phyloP scores from a whole-genome alignment of 2,113 vertebrate species.

The Psilopogon haemacephalus region DNA sequence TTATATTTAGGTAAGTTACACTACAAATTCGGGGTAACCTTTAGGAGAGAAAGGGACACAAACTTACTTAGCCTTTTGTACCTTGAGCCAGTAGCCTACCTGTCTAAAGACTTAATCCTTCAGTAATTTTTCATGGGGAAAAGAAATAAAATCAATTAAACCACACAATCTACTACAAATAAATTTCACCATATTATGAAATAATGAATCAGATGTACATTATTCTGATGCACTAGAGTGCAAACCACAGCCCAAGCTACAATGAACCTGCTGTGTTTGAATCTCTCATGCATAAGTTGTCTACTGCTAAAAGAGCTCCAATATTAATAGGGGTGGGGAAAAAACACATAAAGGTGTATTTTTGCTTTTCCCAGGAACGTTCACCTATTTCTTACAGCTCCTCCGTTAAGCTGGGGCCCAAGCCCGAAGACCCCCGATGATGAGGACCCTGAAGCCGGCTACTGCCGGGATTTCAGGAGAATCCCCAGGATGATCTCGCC shows the following conservation, averaged over 20 bases:
- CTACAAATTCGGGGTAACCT: background rate
- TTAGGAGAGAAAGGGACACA: rapidly evolving
- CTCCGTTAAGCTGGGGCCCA: background rate
- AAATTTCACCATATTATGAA: background rate
- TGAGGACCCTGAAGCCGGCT: background rate
- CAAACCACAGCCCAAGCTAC: background rate
- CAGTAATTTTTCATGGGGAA: background rate
- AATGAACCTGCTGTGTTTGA: background rate
- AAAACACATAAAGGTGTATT: background rate
- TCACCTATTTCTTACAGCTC: background rate
- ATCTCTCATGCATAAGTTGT: background rate
- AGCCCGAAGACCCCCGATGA: background rate
- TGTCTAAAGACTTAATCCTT: background rate
- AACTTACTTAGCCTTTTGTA: background rate
- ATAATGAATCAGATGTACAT: background rate
- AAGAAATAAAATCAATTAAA: background rate
- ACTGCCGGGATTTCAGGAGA: background rate
- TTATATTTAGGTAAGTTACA: background rate
- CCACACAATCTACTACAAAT: background rate
- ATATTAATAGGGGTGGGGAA: background rate
- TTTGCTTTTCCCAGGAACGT: background rate
- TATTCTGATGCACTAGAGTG: background rate
- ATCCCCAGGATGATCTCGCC: background rate
- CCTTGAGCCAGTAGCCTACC: background rate
- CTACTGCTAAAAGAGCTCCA: background rate